Evolutionary conservation across 2,113 vertebrate species (phyloP).

Genomic region (Centrocercus urophasianus): DNA sequence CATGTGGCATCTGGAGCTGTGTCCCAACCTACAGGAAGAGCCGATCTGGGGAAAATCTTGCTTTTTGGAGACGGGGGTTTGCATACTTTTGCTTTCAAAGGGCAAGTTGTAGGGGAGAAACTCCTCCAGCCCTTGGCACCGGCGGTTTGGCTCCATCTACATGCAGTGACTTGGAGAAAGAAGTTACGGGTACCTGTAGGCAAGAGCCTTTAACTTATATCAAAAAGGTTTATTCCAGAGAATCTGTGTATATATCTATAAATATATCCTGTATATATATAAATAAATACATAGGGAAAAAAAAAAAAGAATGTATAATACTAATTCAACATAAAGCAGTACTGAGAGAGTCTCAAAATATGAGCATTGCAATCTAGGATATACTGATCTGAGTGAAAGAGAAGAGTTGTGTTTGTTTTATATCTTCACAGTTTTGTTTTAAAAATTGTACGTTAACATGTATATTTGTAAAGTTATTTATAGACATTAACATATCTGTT

Average conservation of each 20-base stretch:
- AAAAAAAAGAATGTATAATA: constrained; percentile 66
- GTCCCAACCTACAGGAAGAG: neutral
- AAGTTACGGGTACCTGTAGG: constrained; percentile 83
- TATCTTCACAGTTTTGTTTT: constrained; percentile 83
- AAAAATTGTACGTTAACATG: constrained; percentile 91
- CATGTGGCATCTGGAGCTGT: neutral
- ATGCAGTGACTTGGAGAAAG: constrained; percentile 72
- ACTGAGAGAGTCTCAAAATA: constrained; percentile 74
- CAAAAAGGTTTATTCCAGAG: constrained; percentile 82
- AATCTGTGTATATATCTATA: constrained; percentile 87
- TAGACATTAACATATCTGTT: constrained; percentile 90
- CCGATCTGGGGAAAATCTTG: rapidly evolving
- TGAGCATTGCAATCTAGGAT: constrained; percentile 83
- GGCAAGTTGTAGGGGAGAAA: neutral
- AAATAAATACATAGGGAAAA: constrained; percentile 66
- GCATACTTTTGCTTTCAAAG: neutral
- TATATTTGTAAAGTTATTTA: constrained; percentile 99
- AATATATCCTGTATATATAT: constrained; percentile 80
- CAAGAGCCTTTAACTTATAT: constrained; percentile 80
- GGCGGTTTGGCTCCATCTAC: constrained; percentile 61
- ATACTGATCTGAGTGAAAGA: constrained; percentile 83
- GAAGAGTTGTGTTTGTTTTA: constrained; percentile 71
- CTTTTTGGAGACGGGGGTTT: neutral
- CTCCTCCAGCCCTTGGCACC: neutral
- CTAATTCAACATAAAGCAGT: constrained; percentile 82